Evolutionary conservation across 2,113 vertebrate species (phyloP), one percentile per base, ranked within the genome.

Genomic region (Herpetotheres cachinnans): DNA sequence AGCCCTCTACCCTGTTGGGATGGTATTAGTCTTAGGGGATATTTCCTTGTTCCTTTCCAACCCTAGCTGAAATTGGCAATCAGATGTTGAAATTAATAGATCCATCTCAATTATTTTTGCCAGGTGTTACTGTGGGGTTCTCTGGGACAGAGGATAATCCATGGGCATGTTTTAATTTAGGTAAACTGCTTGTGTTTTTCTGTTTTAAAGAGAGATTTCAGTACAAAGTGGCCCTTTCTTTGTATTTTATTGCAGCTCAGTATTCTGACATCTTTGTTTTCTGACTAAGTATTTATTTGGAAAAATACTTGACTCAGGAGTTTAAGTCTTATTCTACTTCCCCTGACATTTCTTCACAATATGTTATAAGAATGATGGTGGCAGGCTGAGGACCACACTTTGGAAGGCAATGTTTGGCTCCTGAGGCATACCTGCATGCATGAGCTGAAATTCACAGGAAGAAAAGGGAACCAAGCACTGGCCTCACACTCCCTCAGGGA

Each of bases 401-500:
- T 52, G 24, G 15, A 81, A 71, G 34, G 76, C 22, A 44, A 0
- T 19, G 5, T 63, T 59, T 46, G 16, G 6, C 24, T 78, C 2
- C 29, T 44, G 38, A 46, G 36, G 14, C 3, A 5, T 19, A 15
- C 13, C 24, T 70, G 13, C 25, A 26, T 34, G 11, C 2, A 7
- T 32, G 50, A 76, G 19, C 29, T 82, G n/a, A 80, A 47, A 15
- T 46, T 78, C 27, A 30, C 13, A 40, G 58, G 40, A 86, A 50
- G 29, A 38, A 80, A 86, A 55, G 12, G 10, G 24, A 82, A 50
- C 11, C 4, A 71, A 73, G 3, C 18, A 29, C 34, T 0, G 3
- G 9, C 20, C 27, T 32, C 7, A 1, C 3, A 1, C 0, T 83
- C 27, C 26, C 6, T 50, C 0, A 0, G 16, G 9, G 11, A 93